These are phyloP conservation scores for Harlomillsia oculata DNA, from an alignment of 1,140 invertebrate species.

Conservation along the genomic window DNA sequence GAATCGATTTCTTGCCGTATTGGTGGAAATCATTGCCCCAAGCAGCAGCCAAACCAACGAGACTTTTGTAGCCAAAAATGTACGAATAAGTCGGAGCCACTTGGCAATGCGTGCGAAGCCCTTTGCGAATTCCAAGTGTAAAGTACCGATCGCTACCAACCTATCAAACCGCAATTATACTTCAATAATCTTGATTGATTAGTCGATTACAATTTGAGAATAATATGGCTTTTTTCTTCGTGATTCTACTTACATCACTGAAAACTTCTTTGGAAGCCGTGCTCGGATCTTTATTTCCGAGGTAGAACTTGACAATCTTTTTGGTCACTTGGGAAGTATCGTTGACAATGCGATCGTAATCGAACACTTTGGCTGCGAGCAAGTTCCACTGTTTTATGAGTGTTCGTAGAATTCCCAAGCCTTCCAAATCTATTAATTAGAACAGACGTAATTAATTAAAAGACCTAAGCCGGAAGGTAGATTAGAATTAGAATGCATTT, in stretches of 20 bases:
- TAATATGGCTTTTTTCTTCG: not conserved
- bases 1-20: too few species aligned
- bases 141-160: conserved; percentile 16
- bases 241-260: not conserved
- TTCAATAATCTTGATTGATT: not conserved
- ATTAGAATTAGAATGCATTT: too few species aligned
- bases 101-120: not conserved
- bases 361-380: not conserved
- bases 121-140: conserved; percentile 8
- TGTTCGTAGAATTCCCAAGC: not conserved
- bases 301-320: conserved; percentile 5
- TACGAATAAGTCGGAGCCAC: conserved; percentile 18
- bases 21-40: conserved; percentile 4
- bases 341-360: not conserved
- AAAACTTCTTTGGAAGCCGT: conserved; percentile 1
- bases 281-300: not conserved
- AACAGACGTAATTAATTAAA: not conserved
- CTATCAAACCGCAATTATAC: not conserved
- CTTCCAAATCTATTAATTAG: conserved; percentile 6
- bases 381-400: not conserved
- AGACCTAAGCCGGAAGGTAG: too few species aligned
- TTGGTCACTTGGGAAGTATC: not conserved
- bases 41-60: conserved; percentile 1
- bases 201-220: too few species aligned
- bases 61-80: conserved; percentile 8